Percentiles rank a stretch among this genome's conserved stretches.
Evolutionary conservation across 2,113 vertebrate genomes (phyloP).

Genomic region (Chrysemys picta): DNA sequence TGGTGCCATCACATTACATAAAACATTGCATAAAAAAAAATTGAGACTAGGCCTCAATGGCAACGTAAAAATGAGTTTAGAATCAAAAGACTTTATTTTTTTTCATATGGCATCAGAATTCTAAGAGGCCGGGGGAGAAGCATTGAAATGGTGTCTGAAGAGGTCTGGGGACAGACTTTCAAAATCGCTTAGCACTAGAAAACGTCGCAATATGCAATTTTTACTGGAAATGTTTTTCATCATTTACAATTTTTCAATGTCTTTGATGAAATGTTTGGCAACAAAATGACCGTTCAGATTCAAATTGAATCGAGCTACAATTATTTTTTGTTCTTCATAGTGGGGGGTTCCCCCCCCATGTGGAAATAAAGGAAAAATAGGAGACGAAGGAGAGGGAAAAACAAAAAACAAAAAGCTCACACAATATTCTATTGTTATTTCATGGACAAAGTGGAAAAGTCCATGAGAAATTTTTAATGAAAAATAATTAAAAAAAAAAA

Average conservation of each 20-base stretch:
- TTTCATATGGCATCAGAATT: background rate
- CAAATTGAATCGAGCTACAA: background rate
- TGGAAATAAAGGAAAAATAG: background rate
- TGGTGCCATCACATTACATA: conserved; percentile 55
- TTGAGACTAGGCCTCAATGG: background rate
- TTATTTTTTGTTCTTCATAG: background rate
- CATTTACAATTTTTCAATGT: background rate
- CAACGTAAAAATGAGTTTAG: conserved; percentile 9
- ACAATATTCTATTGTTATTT: background rate
- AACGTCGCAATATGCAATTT: background rate
- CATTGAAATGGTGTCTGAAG: background rate
- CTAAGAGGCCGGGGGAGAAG: background rate
- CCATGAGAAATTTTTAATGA: background rate
- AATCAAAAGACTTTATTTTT: background rate
- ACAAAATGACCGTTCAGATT: background rate
- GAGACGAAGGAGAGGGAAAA: background rate
- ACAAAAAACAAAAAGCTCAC: background rate
- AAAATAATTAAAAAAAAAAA: no score
- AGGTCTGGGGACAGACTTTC: background rate
- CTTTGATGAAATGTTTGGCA: background rate
- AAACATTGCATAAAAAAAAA: background rate
- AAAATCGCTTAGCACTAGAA: background rate
- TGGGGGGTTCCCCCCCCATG: background rate
- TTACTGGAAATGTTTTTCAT: background rate
- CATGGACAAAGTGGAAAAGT: background rate